Evolutionary conservation across 2,797 vertebrate genomes (phyloP), one percentile per base, ranked within the genome.

Genomic region (Octomys mimax): DNA sequence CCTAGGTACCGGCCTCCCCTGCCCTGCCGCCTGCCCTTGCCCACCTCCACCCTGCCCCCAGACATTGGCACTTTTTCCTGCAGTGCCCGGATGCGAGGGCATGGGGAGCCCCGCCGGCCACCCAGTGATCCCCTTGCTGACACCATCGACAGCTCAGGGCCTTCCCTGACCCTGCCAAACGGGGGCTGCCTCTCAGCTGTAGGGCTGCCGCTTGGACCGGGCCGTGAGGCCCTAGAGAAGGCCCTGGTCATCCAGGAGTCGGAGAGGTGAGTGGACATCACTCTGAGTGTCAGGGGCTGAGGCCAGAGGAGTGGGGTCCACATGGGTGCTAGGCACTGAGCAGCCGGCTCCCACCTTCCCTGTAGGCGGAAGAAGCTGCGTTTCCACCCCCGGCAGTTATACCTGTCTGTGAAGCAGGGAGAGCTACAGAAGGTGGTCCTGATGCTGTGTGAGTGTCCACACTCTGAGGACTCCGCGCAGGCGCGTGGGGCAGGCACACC

Each of bases 361-460:
- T 78, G 22, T 97, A 98, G 98, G 97, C 98, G 99, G 96, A 99
- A 99, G 98, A 99, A 99, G 95, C 98, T 99, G 82, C 98, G 99
- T 28, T 99, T 99, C 98, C 99, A 99, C 97, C 99, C 99, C 0
- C 98, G 99, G 10, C 99, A 99, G 97, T 98, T 99, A 16, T 99
- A 99, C 96, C 99, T 99, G 9, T 99, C 99, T 0, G 99, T 99
- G 96, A 99, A 99, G 89, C 99, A 99, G 97, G 99, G 99, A 1
- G 99, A 99, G 88, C 99, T 99, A n/a, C 99, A 99, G 98, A 99
- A 99, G 89, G 99, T 99, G 81, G 98, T 99, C 96, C 99, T 99
- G 77, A 99, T 99, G 99, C 98, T 99, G 80, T 97, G 99, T 99
- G 98, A 99, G 99, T 99, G 18, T 59, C 66, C 42, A 52, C 49